A percentile compares a stretch with the other conserved stretches of the same genome.
These are phyloP conservation scores for Caenorhabditis sp. DNA, from an alignment of 2,888 invertebrate species.

Conservation along the genomic window DNA sequence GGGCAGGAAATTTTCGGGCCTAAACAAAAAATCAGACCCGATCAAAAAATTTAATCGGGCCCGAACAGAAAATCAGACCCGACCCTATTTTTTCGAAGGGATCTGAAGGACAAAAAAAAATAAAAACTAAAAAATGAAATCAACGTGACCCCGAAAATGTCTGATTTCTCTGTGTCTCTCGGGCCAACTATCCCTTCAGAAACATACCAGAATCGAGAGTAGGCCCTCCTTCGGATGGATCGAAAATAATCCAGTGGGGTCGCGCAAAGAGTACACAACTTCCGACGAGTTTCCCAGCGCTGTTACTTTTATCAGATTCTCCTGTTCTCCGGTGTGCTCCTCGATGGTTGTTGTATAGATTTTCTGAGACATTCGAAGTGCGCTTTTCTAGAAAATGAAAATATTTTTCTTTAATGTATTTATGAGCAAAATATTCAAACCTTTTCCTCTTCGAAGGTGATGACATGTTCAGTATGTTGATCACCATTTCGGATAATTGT, in stretches of 20 bases:
- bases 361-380: constrained; percentile 27
- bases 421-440: too few relatives aligned
- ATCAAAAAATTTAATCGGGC: too few relatives aligned
- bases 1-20: too few relatives aligned
- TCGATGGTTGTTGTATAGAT: constrained; percentile 30
- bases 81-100: too few relatives aligned
- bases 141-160: too few relatives aligned
- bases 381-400: constrained; percentile 19
- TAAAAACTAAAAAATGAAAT: too few relatives aligned
- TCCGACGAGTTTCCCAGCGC: constrained; percentile 26
- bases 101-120: too few relatives aligned
- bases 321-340: constrained; percentile 34
- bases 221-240: constrained; percentile 52
- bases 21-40: too few relatives aligned
- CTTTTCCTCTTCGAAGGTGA: constrained; percentile 31
- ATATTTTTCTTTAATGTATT: background rate
- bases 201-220: constrained; percentile 32
- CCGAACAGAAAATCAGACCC: too few relatives aligned
- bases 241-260: constrained; percentile 44
- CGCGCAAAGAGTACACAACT: constrained; percentile 36
- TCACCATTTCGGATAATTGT: constrained; percentile 20
- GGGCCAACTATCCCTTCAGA: too few relatives aligned
- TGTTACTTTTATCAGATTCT: constrained; percentile 27
- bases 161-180: too few relatives aligned
- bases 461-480: constrained; percentile 13